These are phyloP conservation scores for Willowsia nigromaculata DNA, from an alignment of 2,888 invertebrate genomes.

Conservation along the genomic window DNA sequence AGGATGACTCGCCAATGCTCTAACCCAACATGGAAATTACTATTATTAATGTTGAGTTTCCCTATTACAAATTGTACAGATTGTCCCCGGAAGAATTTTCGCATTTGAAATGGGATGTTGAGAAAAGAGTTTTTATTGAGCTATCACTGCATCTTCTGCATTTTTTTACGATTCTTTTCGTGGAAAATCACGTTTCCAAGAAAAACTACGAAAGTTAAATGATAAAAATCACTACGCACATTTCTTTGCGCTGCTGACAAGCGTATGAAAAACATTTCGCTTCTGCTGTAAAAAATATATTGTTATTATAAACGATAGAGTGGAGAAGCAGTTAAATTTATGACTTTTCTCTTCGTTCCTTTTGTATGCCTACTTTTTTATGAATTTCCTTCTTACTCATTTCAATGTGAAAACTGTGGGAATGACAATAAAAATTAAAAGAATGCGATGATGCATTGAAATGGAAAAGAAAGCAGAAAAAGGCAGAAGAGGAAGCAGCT, in stretches of 20 bases:
- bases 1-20: too few species aligned
- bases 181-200: neutral
- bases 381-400: neutral
- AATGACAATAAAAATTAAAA: neutral
- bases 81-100: too few species aligned
- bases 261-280: neutral
- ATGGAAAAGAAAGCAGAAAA: neutral
- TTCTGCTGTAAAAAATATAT: neutral
- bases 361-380: neutral
- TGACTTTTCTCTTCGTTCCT: neutral
- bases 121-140: neutral
- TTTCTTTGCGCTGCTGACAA: neutral
- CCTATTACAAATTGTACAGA: too few species aligned
- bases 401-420: neutral
- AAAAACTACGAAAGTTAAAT: neutral
- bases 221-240: constrained; percentile 9
- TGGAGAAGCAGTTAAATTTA: constrained; percentile 13
- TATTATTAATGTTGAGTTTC: too few species aligned
- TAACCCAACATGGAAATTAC: too few species aligned
- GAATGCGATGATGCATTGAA: neutral
- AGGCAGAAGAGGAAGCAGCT: neutral
- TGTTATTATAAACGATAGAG: neutral
- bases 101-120: neutral
- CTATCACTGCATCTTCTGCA: constrained; percentile 21
- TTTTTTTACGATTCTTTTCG: neutral